Evolutionary conservation across 2,797 vertebrate species (phyloP).

Genomic region (Acanthopagrus latus): DNA sequence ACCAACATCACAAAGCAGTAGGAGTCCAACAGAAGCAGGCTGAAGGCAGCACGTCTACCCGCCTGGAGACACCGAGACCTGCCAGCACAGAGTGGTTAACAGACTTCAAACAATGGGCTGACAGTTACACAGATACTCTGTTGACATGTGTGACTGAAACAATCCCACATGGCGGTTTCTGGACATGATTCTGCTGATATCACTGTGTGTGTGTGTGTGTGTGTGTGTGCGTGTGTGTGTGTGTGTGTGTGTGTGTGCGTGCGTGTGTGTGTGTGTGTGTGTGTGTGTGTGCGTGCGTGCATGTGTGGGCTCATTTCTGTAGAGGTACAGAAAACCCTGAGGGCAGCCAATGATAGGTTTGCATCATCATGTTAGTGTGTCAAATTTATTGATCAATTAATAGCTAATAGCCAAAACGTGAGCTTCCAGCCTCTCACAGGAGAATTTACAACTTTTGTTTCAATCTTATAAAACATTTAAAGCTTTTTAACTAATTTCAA

Average conservation of each 20-base stretch:
- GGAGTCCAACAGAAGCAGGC: conserved; percentile 1
- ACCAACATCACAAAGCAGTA: not conserved
- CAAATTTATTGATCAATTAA: too few species aligned
- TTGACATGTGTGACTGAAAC: conserved; percentile 32
- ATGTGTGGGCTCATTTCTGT: not conserved
- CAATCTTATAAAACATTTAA: not conserved
- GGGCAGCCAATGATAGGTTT: not conserved
- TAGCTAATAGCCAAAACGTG: too few species aligned
- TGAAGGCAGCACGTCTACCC: conserved; percentile 30
- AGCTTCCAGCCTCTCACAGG: not conserved
- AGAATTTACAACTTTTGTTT: not conserved
- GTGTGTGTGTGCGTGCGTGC: not conserved
- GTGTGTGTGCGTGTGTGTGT: not conserved
- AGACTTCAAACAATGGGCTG: conserved; percentile 42
- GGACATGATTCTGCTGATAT: conserved; percentile 24
- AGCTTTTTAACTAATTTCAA: not conserved
- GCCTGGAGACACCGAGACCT: conserved; percentile 31
- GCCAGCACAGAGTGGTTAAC: conserved; percentile 46
- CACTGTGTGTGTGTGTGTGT: not conserved
- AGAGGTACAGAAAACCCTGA: not conserved
- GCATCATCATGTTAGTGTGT: not conserved
- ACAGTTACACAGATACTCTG: conserved; percentile 19
- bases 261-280: not conserved
- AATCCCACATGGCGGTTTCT: conserved; percentile 27
- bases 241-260: too few species aligned